Base-by-base conservation (phyloP, 1,140 invertebrate genomes). In the Globodera rostochiensis region DNA sequence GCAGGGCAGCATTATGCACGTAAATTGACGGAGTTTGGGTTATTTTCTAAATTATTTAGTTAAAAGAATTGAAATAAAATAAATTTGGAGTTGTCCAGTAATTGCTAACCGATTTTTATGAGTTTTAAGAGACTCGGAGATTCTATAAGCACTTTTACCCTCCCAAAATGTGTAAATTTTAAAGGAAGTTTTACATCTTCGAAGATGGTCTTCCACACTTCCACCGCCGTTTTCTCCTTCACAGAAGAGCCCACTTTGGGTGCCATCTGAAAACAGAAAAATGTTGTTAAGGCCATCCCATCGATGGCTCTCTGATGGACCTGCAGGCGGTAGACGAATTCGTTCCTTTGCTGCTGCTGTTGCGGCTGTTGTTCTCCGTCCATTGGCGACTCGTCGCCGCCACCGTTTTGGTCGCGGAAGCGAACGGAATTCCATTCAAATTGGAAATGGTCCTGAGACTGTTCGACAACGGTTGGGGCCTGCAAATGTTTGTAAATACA, bases 191-290 rank as follows among this genome's bases (percentile, higher is more conserved):
- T 46, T 46, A 78, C 77, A 21, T 87, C 86, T 75, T 87, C 88
- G 79, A 89, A 87, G 0, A 87, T 74, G 57, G 86, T 88, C 67
- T 80, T 85, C 86, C 84, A 87, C 60, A 66, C 57, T 67, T 89
- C 82, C n/a, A 80, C 21, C 15, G 47, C 81, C 46, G 36, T 46
- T 73, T 81, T 88, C 49, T 86, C 73, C 47, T 77, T 60, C 75
- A 64, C 67, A 71, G 77, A 78, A 25, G 64, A 69, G 25, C 50
- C 86, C 47, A 86, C 21, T 77, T 88, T 83, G 36, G 77, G 74
- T 73, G 81, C 60, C 64, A 78, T 74, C 76, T 84, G 25, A 25
- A 36, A 82, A 85, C 5, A 15, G 0, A 7, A 66, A 49, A 46
- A 67, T 53, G 13, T 11, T 19, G 36, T 19, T 69, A 1, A 15